phyloP scores from a whole-genome alignment of 2,113 vertebrate species.

The Ovibos moschatus region DNA sequence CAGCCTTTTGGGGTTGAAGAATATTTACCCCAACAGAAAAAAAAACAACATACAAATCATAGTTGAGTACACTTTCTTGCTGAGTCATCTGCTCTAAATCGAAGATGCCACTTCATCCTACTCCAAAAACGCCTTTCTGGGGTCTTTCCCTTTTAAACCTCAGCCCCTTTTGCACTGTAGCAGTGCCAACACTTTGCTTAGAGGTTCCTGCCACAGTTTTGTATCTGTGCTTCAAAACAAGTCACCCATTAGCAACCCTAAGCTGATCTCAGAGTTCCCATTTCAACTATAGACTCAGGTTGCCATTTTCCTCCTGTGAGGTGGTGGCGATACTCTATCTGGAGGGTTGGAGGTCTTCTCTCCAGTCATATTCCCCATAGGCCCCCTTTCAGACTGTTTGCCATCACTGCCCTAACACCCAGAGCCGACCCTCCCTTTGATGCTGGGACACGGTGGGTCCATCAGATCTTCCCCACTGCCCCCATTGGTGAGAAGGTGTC shows the following conservation, averaged over 20 bases:
- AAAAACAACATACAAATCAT: background rate
- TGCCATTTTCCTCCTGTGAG: background rate
- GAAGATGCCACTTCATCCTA: background rate
- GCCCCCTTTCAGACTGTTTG: background rate
- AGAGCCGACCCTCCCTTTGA: background rate
- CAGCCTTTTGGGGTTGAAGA: background rate
- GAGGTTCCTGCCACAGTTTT: background rate
- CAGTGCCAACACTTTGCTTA: background rate
- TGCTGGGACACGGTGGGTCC: background rate
- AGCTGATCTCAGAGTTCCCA: background rate
- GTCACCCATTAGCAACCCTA: background rate
- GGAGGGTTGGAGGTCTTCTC: background rate
- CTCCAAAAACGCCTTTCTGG: background rate
- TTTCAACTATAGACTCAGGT: background rate
- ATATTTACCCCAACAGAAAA: background rate
- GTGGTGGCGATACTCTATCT: background rate
- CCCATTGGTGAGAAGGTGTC: background rate
- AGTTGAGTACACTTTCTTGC: background rate
- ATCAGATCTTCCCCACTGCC: fast-evolving
- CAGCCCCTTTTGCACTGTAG: background rate
- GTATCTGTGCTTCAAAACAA: background rate
- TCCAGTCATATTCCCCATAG: background rate
- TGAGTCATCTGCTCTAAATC: background rate
- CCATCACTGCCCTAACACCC: background rate
- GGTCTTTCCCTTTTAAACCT: background rate